Percentiles rank a stretch among this genome's conserved stretches.
Evolutionary conservation across 2,113 vertebrate species (phyloP).

Genomic region (Eurystomus gularis): DNA sequence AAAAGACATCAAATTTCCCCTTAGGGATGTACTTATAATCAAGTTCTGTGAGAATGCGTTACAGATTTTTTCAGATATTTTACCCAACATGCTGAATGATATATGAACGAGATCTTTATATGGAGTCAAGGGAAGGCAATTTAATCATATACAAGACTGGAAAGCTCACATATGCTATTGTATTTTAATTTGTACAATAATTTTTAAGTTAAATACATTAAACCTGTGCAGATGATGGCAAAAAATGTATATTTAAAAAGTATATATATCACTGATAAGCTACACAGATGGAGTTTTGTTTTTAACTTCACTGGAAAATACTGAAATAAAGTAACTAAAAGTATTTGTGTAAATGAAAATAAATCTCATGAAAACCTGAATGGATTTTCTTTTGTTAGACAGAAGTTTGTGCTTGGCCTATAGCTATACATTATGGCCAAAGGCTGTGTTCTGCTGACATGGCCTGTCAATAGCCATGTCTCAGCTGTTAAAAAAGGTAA

Average conservation of each 20-base stretch:
- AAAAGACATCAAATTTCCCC: background rate
- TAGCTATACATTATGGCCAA: background rate
- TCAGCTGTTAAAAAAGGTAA: background rate
- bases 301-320: slow-evolving; percentile 30
- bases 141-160: background rate
- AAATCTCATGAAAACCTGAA: slow-evolving; percentile 27
- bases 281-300: slow-evolving; percentile 42
- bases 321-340: slow-evolving; percentile 32
- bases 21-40: background rate
- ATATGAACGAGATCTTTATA: background rate
- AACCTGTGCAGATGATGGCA: background rate
- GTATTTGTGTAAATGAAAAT: slow-evolving; percentile 34
- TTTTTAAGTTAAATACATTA: background rate
- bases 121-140: background rate
- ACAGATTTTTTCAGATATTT: background rate
- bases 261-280: background rate
- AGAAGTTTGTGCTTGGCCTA: background rate
- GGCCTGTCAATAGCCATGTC: background rate
- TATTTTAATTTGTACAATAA: background rate
- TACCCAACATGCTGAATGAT: background rate
- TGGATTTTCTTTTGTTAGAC: slow-evolving; percentile 15
- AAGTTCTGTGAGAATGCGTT: background rate
- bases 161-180: background rate
- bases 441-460: background rate
- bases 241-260: slow-evolving; percentile 20